phyloP scores from a whole-genome alignment of 2,113 vertebrate genomes.

The Hydropotes inermis region DNA sequence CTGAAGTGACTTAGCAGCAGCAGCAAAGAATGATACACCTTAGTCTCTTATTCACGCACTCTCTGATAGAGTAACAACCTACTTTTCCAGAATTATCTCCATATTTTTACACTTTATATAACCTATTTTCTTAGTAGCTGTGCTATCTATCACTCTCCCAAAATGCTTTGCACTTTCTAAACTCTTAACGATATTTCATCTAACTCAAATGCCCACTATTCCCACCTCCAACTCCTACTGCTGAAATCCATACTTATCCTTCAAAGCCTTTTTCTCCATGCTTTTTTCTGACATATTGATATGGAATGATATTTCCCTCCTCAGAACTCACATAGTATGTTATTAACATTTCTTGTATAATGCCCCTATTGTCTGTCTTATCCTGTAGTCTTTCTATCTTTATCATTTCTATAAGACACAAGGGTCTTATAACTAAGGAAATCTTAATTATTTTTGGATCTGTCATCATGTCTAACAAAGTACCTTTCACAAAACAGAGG shows the following conservation, averaged over 20 bases:
- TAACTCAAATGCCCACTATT: background rate
- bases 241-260: background rate
- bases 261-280: background rate
- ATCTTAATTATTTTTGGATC: constrained; percentile 24
- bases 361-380: background rate
- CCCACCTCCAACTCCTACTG: background rate
- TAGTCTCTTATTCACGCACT: background rate
- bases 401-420: background rate
- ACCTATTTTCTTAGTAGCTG: background rate
- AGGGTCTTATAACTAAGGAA: constrained; percentile 18
- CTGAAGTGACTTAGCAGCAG: too few species aligned
- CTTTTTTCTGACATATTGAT: background rate
- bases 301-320: background rate
- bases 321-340: background rate
- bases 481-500: background rate
- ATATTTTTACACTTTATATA: background rate
- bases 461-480: background rate
- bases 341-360: constrained; percentile 2
- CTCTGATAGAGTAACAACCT: background rate
- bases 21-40: background rate
- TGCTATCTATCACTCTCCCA: background rate
- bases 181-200: constrained; percentile 39
- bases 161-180: constrained; percentile 7
- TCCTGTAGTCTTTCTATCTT: background rate
- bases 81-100: constrained; percentile 5